These are phyloP conservation scores for Eledona agricola DNA, from an alignment of 2,888 invertebrate species.

Conservation along the genomic window DNA sequence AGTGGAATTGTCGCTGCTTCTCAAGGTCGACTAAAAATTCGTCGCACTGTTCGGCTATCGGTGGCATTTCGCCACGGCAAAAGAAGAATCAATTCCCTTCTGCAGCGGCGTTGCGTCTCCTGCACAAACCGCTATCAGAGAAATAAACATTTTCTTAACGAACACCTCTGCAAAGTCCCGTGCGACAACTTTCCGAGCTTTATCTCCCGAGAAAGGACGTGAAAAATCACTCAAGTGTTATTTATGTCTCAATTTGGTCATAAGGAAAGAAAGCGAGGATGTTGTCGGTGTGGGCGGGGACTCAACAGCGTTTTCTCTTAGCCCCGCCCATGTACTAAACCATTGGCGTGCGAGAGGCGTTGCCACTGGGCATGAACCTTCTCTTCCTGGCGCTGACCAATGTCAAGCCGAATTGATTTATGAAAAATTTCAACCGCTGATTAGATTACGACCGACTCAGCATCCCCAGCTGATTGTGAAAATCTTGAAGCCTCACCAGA, in stretches of 20 bases:
- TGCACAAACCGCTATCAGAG: constrained; percentile 7
- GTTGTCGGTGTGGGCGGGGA: constrained; percentile 29
- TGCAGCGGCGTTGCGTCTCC: too few relatives aligned
- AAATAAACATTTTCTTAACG: constrained; percentile 33
- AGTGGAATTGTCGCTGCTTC: too few relatives aligned
- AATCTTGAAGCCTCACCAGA: too few relatives aligned
- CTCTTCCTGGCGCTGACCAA: constrained; percentile 47
- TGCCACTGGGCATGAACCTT: constrained; percentile 52
- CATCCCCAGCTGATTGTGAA: too few relatives aligned
- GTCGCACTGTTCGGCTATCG: too few relatives aligned
- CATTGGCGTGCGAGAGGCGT: constrained; percentile 52
- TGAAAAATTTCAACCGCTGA: constrained; percentile 34
- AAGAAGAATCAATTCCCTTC: too few relatives aligned
- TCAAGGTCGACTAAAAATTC: too few relatives aligned
- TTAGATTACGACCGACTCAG: too few relatives aligned
- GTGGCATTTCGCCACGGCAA: too few relatives aligned
- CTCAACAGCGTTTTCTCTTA: constrained; percentile 27
- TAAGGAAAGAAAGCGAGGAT: constrained; percentile 44
- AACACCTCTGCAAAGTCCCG: constrained; percentile 36
- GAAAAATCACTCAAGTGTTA: constrained; percentile 48
- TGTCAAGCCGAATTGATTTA: constrained; percentile 44
- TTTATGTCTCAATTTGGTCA: constrained; percentile 52
- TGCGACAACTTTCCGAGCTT: constrained; percentile 19
- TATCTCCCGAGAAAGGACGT: constrained; percentile 34
- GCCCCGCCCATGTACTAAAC: constrained; percentile 50